These are phyloP conservation scores for Drosophila sordidula DNA, from an alignment of 2,888 invertebrate genomes.

Conservation along the genomic window DNA sequence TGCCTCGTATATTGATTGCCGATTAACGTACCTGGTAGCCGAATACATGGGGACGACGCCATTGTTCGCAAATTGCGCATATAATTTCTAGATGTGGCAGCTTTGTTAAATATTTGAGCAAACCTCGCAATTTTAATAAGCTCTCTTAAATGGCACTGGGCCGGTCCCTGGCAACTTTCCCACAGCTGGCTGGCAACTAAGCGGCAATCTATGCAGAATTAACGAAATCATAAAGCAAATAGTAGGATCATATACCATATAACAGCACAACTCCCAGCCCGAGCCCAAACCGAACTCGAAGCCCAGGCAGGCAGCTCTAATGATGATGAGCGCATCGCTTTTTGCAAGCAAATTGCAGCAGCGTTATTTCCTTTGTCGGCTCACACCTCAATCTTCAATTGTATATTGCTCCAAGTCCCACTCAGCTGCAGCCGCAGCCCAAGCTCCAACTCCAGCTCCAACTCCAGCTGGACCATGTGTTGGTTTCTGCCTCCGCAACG, in stretches of 20 bases:
- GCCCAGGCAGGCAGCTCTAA: conserved; percentile 55
- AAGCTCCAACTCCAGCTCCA: conserved; percentile 8
- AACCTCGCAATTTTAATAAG: conserved; percentile 74
- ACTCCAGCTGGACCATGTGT: conserved; percentile 32
- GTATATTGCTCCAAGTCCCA: conserved; percentile 33
- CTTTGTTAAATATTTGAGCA: conserved; percentile 57
- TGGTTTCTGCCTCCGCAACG: conserved; percentile 20
- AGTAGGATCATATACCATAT: conserved; percentile 52
- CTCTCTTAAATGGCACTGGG: conserved; percentile 43
- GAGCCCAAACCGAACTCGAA: neutral
- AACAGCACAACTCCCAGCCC: conserved; percentile 28
- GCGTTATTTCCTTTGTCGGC: conserved; percentile 79
- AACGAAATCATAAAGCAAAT: conserved; percentile 79
- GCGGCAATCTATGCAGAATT: conserved; percentile 61
- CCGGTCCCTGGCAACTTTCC: conserved; percentile 42
- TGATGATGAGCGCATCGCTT: conserved; percentile 81
- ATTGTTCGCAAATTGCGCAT: conserved; percentile 78
- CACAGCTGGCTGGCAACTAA: conserved; percentile 26
- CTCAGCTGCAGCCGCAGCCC: neutral
- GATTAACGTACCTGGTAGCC: conserved; percentile 70
- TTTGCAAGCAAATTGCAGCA: conserved; percentile 79
- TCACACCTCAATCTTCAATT: conserved; percentile 73
- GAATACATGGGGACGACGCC: conserved; percentile 49
- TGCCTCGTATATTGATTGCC: conserved; percentile 68
- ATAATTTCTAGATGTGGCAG: conserved; percentile 61